Percentiles rank a stretch among this genome's conserved stretches.
phyloP scores from a whole-genome alignment of 1,140 invertebrate genomes.

The Brachystomella parvula region DNA sequence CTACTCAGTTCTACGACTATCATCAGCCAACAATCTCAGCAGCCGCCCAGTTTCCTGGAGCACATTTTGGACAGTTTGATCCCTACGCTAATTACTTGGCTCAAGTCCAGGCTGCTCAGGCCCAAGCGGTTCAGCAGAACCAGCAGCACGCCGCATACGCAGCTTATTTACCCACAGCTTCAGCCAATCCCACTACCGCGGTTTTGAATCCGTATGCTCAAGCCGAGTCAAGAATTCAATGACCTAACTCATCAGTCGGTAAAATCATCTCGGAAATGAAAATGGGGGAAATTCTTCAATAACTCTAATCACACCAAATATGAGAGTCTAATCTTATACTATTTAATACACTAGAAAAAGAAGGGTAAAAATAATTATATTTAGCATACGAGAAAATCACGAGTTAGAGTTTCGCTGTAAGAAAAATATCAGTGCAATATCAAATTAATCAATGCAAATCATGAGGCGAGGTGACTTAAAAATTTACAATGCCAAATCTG shows the following conservation, averaged over 20 bases:
- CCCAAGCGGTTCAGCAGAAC: neutral
- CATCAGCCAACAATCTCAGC: slow-evolving; percentile 1
- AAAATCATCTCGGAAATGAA: neutral
- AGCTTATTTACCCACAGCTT: slow-evolving; percentile 10
- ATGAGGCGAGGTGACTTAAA: too few relatives aligned
- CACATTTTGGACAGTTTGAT: slow-evolving; percentile 8
- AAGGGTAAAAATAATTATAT: neutral
- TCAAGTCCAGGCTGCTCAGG: slow-evolving; percentile 9
- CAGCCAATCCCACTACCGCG: neutral
- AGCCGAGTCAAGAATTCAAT: slow-evolving; percentile 13
- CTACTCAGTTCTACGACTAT: slow-evolving; percentile 16
- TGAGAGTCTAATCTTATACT: slow-evolving; percentile 6
- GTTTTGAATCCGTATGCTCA: slow-evolving; percentile 16
- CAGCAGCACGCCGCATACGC: slow-evolving; percentile 9
- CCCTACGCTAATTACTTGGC: slow-evolving; percentile 14
- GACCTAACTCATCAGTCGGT: neutral
- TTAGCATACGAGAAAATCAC: too few relatives aligned
- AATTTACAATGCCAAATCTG: too few relatives aligned
- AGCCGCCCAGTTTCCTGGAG: neutral
- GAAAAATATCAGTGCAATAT: too few relatives aligned
- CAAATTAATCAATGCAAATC: too few relatives aligned
- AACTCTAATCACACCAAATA: neutral
- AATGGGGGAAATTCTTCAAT: neutral
- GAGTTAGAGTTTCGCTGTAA: too few relatives aligned
- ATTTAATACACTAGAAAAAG: neutral